Base-by-base conservation (phyloP, 2,797 vertebrate genomes). In the Parotocinclus haroldoi region DNA sequence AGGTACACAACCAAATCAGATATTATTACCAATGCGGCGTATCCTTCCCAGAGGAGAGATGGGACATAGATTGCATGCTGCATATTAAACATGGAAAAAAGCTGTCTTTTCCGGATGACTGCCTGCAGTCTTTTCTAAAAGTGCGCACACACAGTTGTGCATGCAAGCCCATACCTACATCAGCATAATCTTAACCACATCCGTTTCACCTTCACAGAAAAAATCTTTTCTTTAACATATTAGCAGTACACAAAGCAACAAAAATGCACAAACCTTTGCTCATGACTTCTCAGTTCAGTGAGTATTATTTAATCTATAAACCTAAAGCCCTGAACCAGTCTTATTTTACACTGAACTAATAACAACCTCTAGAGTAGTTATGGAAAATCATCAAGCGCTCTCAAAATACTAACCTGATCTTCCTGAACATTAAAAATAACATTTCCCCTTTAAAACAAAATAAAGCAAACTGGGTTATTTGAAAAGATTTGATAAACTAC, bases 1-100 rank as follows among this genome's bases (percentile, higher is more conserved):
- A 77, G 68, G 66, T 72, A 79, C 72, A 74, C 66, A 71, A 77
- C 72, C 77, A 71, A 82, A 81, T 78, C 77, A 73, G 79, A 78
- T 76, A 77, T 76, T 72, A 81, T 76, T 76, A 73, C 71, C 39
- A 51, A 63, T 63, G 72, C 73, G 19, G 59, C 75, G 45, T 68
- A 75, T 76, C 72, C 72, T 75, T 76, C 76, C 67, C 68, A 65
- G 73, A 71, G 60, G 66, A 67, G 68, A 74, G 68, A 68, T 72
- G 68, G 77, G 62, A 73, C 79, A 72, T 72, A 79, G 69, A 78
- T 69, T 75, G 72, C 63, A 48, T 52, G 61, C 58, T 69, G 77
- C 76, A 81, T 76, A 77, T 76, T 78, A 71, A 80, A 77, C 12
- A 51, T 16, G n/a, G 12, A n/a, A 59, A 59, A 54, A 68, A 69